Conservation (phyloP, 2,888 invertebrate species). For the Apocheima hispidaria region DNA sequence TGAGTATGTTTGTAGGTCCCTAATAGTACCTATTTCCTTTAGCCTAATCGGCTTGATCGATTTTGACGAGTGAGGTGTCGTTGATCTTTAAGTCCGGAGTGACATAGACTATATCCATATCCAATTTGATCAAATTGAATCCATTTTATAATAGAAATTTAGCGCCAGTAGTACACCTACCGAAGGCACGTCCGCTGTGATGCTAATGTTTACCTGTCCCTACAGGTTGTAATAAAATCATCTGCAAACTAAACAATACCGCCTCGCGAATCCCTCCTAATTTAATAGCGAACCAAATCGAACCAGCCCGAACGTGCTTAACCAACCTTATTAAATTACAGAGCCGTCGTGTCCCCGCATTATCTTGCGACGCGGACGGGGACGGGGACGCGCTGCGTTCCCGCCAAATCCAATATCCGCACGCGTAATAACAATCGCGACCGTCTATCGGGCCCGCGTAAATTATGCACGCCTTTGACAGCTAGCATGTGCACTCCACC, state of each 20-base stretch:
- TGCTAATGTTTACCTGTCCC: constrained; percentile 8
- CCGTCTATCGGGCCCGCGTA: constrained; percentile 83
- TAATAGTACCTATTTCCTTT: too few relatives aligned
- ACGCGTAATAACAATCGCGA: constrained; percentile 84
- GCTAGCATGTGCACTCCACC: constrained; percentile 37
- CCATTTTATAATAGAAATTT: too few relatives aligned
- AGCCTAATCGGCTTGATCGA: too few relatives aligned
- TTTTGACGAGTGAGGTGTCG: too few relatives aligned
- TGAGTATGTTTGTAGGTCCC: too few relatives aligned
- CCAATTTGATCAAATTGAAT: too few relatives aligned
- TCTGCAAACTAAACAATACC: constrained; percentile 22
- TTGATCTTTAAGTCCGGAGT: too few relatives aligned
- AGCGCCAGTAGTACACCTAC: neutral
- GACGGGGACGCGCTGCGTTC: constrained; percentile 56
- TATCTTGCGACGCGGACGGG: constrained; percentile 66
- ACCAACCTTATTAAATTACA: constrained; percentile 52
- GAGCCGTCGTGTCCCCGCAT: constrained; percentile 49
- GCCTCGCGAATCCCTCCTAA: constrained; percentile 42
- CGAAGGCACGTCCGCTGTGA: neutral
- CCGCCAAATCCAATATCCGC: constrained; percentile 83
- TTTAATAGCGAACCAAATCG: constrained; percentile 46
- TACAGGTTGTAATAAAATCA: constrained; percentile 19
- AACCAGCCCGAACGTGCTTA: constrained; percentile 46
- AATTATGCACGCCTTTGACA: constrained; percentile 77
- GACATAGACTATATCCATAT: too few relatives aligned